These are phyloP conservation scores for Eublepharis macularius DNA, from an alignment of 2,113 vertebrate species.

Conservation along the genomic window DNA sequence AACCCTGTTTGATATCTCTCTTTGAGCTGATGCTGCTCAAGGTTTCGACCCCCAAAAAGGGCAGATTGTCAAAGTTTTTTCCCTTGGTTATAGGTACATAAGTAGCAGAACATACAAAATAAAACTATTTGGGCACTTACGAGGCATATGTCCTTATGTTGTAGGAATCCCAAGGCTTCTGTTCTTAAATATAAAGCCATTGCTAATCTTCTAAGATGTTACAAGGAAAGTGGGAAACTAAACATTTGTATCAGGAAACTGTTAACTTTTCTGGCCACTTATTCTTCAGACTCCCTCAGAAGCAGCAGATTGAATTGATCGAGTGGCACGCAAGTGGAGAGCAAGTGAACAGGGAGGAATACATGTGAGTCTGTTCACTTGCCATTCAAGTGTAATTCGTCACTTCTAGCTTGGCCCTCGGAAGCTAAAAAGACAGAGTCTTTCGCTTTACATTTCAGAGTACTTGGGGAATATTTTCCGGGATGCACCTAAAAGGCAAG, in stretches of 20 bases:
- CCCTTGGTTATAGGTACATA: neutral
- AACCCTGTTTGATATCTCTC: neutral
- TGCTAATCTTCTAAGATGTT: neutral
- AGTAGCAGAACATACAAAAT: too few species aligned
- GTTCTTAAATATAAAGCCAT: neutral
- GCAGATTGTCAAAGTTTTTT: neutral
- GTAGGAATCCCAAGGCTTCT: neutral
- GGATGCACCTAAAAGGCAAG: neutral
- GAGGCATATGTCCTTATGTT: too few species aligned
- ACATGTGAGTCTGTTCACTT: too few species aligned
- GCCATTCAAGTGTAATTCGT: too few species aligned
- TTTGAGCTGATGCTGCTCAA: neutral
- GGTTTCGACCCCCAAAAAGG: neutral
- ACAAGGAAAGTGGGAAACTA: neutral
- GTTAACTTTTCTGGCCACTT: neutral
- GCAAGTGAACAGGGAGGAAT: too few species aligned
- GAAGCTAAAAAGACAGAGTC: neutral
- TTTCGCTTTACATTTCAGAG: neutral
- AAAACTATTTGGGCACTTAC: neutral
- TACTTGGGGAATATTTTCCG: neutral
- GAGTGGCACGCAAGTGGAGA: too few species aligned
- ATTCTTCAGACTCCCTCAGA: neutral
- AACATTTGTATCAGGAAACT: neutral
- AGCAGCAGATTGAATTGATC: neutral
- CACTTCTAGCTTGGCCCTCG: too few species aligned